phyloP scores from a whole-genome alignment of 2,797 vertebrate species.

The Chelonia mydas region DNA sequence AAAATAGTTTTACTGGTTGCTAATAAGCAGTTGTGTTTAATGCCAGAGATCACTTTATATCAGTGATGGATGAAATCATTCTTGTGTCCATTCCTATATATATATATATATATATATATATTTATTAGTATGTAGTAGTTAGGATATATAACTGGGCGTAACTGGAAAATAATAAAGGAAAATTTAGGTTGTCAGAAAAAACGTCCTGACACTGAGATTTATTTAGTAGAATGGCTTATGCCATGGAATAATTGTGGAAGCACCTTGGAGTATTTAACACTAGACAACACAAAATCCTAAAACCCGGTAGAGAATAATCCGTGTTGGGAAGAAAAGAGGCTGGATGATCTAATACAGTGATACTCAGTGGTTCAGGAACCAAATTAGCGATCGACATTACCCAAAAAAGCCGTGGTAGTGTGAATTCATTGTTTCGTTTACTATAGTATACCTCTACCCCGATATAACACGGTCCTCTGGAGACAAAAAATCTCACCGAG shows the following conservation, averaged over 20 bases:
- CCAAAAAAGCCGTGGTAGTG: too few relatives aligned
- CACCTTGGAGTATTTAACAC: not conserved
- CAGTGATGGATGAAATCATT: not conserved
- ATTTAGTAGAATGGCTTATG: not conserved
- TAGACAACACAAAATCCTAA: not conserved
- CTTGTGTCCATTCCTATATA: not conserved
- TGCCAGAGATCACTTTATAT: not conserved
- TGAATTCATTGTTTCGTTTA: too few relatives aligned
- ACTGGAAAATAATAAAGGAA: not conserved
- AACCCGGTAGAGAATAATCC: not conserved
- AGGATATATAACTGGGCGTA: not conserved
- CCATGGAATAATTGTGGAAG: not conserved
- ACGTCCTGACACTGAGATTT: not conserved
- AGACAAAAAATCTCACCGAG: too few relatives aligned
- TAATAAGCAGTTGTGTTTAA: not conserved
- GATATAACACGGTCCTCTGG: too few relatives aligned
- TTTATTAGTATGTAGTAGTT: not conserved
- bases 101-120: not conserved
- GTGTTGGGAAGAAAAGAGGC: not conserved
- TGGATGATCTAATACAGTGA: not conserved
- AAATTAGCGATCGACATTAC: too few relatives aligned
- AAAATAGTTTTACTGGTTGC: conserved; percentile 3
- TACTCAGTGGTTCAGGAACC: too few relatives aligned
- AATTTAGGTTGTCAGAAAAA: not conserved
- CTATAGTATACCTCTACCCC: too few relatives aligned